A percentile compares a stretch with the other conserved stretches of the same genome.
Evolutionary conservation across 2,113 vertebrate species (phyloP).

Genomic region (Sus scrofa): DNA sequence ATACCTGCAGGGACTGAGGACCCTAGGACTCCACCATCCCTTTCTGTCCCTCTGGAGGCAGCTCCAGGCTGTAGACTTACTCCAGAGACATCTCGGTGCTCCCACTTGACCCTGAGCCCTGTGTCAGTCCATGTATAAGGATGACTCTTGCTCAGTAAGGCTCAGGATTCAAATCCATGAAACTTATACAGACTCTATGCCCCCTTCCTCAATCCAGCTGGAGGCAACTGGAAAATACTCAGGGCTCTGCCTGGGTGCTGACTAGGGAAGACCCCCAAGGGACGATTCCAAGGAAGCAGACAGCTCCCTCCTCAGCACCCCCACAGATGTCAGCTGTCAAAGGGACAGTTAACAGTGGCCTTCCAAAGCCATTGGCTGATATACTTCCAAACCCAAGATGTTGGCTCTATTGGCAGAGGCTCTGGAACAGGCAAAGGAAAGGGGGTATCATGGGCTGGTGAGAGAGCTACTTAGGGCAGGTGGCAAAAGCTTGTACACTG

Average conservation of each 20-base stretch:
- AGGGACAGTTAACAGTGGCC: background rate
- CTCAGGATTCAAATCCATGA: background rate
- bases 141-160: background rate
- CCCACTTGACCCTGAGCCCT: background rate
- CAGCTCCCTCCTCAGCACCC: background rate
- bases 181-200: background rate
- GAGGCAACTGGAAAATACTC: background rate
- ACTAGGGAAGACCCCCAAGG: background rate
- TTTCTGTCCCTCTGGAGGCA: background rate
- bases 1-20: background rate
- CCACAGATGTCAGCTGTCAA: background rate
- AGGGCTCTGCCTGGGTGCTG: background rate
- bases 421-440: background rate
- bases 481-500: background rate
- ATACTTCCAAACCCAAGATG: conserved; percentile 30
- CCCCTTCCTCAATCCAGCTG: background rate
- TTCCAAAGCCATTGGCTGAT: background rate
- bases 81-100: background rate
- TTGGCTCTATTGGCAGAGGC: background rate
- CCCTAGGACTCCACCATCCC: background rate
- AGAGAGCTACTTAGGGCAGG: background rate
- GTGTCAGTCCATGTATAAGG: background rate
- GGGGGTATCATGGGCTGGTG: background rate
- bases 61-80: background rate
- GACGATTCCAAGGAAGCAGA: background rate